Percentiles rank a stretch among this genome's conserved stretches.
phyloP scores from a whole-genome alignment of 1,140 invertebrate species.

The Brachionus calyciflorus region DNA sequence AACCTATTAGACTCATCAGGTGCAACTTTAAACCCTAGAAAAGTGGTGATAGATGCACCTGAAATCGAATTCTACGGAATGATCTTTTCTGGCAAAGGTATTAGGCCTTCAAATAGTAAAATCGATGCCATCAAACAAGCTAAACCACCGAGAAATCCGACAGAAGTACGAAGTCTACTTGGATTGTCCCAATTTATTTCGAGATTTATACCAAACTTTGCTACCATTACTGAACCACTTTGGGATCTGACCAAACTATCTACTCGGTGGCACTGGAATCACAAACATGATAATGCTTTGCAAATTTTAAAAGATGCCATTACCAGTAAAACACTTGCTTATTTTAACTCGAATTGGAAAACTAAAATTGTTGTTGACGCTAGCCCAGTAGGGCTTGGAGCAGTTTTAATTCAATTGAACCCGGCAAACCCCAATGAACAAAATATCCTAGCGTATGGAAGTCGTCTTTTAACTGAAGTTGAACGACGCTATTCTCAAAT shows the following conservation, averaged over 20 bases:
- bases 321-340: not conserved
- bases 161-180: not conserved
- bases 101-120: not conserved
- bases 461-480: constrained; percentile 24
- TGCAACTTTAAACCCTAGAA: not conserved
- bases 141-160: not conserved
- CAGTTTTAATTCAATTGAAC: constrained; percentile 58
- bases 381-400: constrained; percentile 57
- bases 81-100: not conserved
- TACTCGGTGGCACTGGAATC: not conserved
- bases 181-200: not conserved
- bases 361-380: constrained; percentile 47
- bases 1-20: not conserved
- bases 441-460: constrained; percentile 52
- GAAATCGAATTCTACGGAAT: not conserved
- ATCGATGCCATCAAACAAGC: not conserved
- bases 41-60: not conserved
- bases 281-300: not conserved
- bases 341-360: not conserved
- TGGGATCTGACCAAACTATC: not conserved
- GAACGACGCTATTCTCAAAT: constrained; percentile 52
- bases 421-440: constrained; percentile 45
- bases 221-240: not conserved
- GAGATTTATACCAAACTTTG: not conserved
- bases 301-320: not conserved